Conservation (phyloP, 2,797 vertebrate genomes). For the Epinephelus coioides region DNA sequence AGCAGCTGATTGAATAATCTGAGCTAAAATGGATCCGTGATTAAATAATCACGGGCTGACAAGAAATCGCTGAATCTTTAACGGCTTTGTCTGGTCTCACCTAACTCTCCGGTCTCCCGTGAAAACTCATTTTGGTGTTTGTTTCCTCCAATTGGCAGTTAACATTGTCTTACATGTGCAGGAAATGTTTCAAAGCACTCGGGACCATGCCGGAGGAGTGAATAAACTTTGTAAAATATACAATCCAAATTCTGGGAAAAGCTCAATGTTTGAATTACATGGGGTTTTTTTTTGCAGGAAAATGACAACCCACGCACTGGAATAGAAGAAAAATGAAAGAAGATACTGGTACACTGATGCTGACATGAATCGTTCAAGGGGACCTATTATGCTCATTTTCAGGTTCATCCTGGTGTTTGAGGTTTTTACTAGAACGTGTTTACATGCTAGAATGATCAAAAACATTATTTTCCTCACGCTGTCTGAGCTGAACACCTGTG, state of each 20-base stretch:
- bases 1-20: constrained; percentile 22
- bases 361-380: not conserved
- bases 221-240: constrained; percentile 27
- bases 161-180: constrained; percentile 35
- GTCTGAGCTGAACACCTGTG: no score
- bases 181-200: constrained; percentile 46
- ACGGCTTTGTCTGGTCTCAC: constrained; percentile 19
- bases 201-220: constrained; percentile 7
- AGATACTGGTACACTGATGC: not conserved
- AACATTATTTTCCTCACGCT: no score
- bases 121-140: constrained; percentile 28
- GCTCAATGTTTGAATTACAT: not conserved
- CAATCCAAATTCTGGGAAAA: constrained; percentile 21
- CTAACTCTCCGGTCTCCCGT: constrained; percentile 10
- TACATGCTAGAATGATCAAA: no score
- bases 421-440: no score
- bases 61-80: constrained; percentile 34
- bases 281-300: not conserved
- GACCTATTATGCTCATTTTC: no score
- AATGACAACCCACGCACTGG: constrained; percentile 6
- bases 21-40: constrained; percentile 12
- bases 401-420: no score
- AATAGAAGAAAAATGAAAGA: not conserved
- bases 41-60: constrained; percentile 37
- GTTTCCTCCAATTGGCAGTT: constrained; percentile 35